Percentiles rank a stretch among this genome's conserved stretches.
phyloP scores from a whole-genome alignment of 92 coral and sea anemone genomes.

The Epizoanthus fatuus region DNA sequence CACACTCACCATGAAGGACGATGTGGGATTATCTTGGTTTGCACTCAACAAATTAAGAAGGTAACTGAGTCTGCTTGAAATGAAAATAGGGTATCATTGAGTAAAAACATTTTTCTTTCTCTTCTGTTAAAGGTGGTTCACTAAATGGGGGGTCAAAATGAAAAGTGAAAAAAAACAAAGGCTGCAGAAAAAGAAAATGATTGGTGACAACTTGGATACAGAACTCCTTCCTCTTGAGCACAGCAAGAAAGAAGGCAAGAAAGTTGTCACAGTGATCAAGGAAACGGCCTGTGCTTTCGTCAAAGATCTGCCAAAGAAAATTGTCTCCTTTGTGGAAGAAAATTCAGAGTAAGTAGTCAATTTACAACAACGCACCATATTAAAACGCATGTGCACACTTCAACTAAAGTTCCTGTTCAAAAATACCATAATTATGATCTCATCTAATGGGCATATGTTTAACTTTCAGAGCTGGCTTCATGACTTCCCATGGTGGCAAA shows the following conservation, averaged over 20 bases:
- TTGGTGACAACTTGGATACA: background rate
- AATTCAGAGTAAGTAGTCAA: conserved; percentile 9
- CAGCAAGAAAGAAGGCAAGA: background rate
- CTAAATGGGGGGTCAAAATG: background rate
- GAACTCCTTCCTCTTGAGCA: conserved; percentile 9
- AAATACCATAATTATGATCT: too few species aligned
- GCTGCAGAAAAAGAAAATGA: background rate
- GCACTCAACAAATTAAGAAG: too few species aligned
- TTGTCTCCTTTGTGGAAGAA: background rate
- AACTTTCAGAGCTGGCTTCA: too few species aligned
- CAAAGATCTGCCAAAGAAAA: background rate
- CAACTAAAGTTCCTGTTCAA: background rate
- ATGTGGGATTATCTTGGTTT: too few species aligned
- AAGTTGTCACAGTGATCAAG: background rate
- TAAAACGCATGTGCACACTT: background rate
- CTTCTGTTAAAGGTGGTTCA: background rate
- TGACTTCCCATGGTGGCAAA: too few species aligned
- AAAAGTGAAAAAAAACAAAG: conserved; percentile 8
- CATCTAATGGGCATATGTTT: too few species aligned
- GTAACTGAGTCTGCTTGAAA: too few species aligned
- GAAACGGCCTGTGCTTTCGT: background rate
- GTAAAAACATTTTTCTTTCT: too few species aligned
- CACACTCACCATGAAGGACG: too few species aligned
- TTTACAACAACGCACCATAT: background rate
- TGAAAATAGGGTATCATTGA: too few species aligned